phyloP scores from a whole-genome alignment of 2,113 vertebrate genomes.

The Triplophysa dalaica region DNA sequence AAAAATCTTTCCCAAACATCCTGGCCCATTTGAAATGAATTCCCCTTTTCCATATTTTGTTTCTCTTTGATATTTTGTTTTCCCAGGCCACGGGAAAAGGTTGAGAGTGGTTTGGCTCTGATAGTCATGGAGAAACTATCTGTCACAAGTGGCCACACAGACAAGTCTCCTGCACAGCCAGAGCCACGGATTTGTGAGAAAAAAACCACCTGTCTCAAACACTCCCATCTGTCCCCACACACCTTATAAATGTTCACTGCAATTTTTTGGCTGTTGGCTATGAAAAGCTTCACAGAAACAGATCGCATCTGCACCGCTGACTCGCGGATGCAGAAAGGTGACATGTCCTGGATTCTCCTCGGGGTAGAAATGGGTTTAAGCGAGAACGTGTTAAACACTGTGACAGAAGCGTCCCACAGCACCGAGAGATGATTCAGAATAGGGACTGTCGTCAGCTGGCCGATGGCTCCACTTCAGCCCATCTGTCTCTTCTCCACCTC shows the following conservation, averaged over 20 bases:
- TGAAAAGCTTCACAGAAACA: slow-evolving; percentile 61
- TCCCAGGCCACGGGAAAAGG: slow-evolving; percentile 63
- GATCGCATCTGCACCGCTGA: slow-evolving; percentile 13
- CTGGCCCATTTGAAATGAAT: slow-evolving; percentile 70
- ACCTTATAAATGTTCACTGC: slow-evolving; percentile 63
- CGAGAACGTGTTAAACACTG: slow-evolving; percentile 71
- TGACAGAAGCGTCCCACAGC: slow-evolving; percentile 65
- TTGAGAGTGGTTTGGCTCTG: slow-evolving; percentile 56
- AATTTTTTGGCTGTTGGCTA: slow-evolving; percentile 61
- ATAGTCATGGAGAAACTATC: slow-evolving; percentile 67
- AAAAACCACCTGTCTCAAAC: slow-evolving; percentile 64
- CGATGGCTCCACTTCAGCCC: slow-evolving; percentile 59
- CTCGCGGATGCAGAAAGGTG: slow-evolving; percentile 58
- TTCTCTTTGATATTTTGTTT: slow-evolving; percentile 57
- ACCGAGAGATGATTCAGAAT: slow-evolving; percentile 71
- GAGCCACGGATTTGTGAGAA: slow-evolving; percentile 63
- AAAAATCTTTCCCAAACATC: slow-evolving; percentile 66
- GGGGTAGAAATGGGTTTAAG: slow-evolving; percentile 62
- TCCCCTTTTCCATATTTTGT: slow-evolving; percentile 61
- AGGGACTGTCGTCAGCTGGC: slow-evolving; percentile 61
- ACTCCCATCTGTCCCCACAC: slow-evolving; percentile 69
- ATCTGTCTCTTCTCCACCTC: slow-evolving; percentile 65
- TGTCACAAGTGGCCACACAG: slow-evolving; percentile 66
- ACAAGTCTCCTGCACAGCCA: slow-evolving; percentile 59
- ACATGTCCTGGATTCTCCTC: slow-evolving; percentile 69